Evolutionary conservation across 2,888 invertebrate genomes (phyloP), one percentile per base, ranked within the genome.

Genomic region (Drosophila mimica): DNA sequence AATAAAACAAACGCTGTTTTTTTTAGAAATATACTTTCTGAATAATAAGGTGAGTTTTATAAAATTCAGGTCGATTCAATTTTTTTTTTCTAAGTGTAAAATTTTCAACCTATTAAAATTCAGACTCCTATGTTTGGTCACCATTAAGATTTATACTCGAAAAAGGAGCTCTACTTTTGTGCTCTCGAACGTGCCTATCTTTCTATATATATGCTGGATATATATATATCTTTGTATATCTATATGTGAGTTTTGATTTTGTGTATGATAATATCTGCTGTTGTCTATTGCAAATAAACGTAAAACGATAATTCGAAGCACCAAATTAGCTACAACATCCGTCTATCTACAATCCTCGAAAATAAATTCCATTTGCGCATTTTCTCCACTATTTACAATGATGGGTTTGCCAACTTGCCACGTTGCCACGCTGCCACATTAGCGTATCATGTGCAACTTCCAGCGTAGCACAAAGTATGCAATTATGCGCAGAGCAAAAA

Each of bases 401-500:
- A 40, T 40, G 31, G 8, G 15, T 15, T 13, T 36, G 13, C 8
- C 30, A 46, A 25, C 15, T 25, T 46, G 20, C 20, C 4, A 20
- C 7, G n/a, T 11, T 40, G 40, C 9, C 9, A 11, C n/a, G 20
- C 20, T 46, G 28, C 38, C 36, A 34, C 30, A 74, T 92, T 92
- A 93, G 83, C 93, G 93, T 80, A 93, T 93, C 82, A 94, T 94
- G 91, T 95, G 94, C 91, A 97, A 94, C 93, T 97, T 97, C 93
- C 97, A 96, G 92, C 96, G 95, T 90, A 98, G 94, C 76, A 97
- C 96, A 93, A 97, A 95, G 92, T 97, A 97, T 77, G 97, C 96
- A 91, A 96, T 94, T 91, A 97, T 94, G 92, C 97, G 95, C 83
- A 97, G 94, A 81, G 95, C 95, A 80, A 98, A 93, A 92, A 98